Evolutionary conservation across 2,797 vertebrate species (phyloP).

Genomic region (Hydrocynus forskahlii): DNA sequence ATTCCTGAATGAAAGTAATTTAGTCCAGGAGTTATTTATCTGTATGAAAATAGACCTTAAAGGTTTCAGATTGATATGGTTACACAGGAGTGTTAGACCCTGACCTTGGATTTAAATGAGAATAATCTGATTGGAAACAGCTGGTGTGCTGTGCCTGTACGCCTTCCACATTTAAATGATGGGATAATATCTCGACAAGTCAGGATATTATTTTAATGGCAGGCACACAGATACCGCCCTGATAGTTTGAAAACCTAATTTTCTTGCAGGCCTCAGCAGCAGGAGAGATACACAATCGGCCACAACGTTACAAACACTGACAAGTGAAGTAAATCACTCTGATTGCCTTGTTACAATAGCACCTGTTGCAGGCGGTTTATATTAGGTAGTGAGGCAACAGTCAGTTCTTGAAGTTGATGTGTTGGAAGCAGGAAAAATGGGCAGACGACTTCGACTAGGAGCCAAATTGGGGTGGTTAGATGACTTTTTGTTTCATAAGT

Average conservation of each 20-base stretch:
- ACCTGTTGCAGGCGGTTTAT: too few relatives aligned
- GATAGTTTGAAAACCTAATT: constrained; percentile 36
- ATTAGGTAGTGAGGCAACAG: too few relatives aligned
- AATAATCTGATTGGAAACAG: constrained; percentile 32
- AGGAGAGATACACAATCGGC: constrained; percentile 3
- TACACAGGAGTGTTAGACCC: not conserved
- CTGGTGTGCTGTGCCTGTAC: not conserved
- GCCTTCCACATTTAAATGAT: constrained; percentile 14
- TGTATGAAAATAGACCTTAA: not conserved
- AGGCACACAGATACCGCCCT: constrained; percentile 28
- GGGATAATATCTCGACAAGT: constrained; percentile 12
- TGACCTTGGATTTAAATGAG: constrained; percentile 16
- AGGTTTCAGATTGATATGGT: not conserved
- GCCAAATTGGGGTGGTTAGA: too few relatives aligned
- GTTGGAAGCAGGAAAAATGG: too few relatives aligned
- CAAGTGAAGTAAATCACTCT: too few relatives aligned
- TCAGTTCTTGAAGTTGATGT: too few relatives aligned
- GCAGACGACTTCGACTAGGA: too few relatives aligned
- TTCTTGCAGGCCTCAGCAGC: constrained; percentile 25
- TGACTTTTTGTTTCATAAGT: too few relatives aligned
- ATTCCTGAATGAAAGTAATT: not conserved
- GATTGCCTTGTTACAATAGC: too few relatives aligned
- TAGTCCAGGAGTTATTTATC: not conserved
- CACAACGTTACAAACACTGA: too few relatives aligned
- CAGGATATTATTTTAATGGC: constrained; percentile 42